These are phyloP conservation scores for Anser cygnoides DNA, from an alignment of 2,113 vertebrate genomes.

Conservation along the genomic window DNA sequence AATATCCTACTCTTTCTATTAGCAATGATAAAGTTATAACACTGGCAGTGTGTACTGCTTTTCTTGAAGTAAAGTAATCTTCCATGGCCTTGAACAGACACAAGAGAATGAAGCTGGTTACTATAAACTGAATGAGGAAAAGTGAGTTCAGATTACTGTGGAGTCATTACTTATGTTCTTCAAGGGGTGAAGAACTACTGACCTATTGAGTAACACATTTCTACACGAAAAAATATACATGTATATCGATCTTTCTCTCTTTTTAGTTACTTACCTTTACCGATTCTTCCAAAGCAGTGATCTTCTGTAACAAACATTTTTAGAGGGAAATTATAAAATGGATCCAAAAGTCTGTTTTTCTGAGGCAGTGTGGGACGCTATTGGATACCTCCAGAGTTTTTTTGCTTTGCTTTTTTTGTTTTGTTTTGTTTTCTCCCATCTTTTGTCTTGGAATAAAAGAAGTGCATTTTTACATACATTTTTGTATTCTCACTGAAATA, in stretches of 20 bases:
- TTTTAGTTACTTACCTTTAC: not conserved
- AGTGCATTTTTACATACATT: not conserved
- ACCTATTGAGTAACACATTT: not conserved
- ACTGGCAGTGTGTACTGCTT: not conserved
- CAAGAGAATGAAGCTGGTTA: not conserved
- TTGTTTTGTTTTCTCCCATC: not conserved
- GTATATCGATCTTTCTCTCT: not conserved
- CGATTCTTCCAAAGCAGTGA: not conserved
- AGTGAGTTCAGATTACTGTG: not conserved
- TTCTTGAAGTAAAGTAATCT: not conserved
- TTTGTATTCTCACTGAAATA: not conserved
- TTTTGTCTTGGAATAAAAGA: not conserved
- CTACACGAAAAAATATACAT: not conserved
- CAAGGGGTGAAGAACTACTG: not conserved
- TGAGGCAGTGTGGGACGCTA: not conserved
- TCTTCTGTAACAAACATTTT: not conserved
- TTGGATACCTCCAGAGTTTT: not conserved
- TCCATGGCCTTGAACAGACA: not conserved
- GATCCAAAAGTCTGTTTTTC: not conserved
- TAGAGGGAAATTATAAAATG: not conserved
- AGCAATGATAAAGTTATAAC: not conserved
- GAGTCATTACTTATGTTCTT: not conserved
- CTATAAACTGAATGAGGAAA: not conserved
- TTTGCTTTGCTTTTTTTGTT: not conserved
- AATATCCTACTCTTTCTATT: not conserved